These are phyloP conservation scores for Vespertilio murinus DNA, from an alignment of 2,797 vertebrate species.

Conservation along the genomic window DNA sequence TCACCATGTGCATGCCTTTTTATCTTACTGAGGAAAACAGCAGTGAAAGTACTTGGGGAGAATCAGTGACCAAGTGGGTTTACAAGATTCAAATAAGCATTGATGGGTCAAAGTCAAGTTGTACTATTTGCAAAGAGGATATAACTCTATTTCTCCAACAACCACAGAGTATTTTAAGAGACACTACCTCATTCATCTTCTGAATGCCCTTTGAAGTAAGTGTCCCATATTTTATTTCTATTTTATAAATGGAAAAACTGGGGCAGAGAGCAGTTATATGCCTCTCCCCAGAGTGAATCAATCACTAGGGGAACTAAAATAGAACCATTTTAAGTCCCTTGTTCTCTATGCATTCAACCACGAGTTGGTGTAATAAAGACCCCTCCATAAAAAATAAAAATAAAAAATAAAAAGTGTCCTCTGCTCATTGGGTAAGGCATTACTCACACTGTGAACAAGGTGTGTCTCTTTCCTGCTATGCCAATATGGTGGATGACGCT, in stretches of 20 bases:
- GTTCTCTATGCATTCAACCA: slow-evolving; percentile 31
- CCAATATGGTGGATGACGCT: not conserved
- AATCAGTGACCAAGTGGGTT: slow-evolving; percentile 9
- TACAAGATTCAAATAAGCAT: slow-evolving; percentile 44
- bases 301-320: slow-evolving; percentile 54
- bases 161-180: slow-evolving; percentile 61
- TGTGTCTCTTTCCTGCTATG: not conserved
- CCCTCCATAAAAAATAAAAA: not conserved
- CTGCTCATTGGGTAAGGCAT: not conserved
- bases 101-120: slow-evolving; percentile 51
- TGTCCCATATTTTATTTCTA: slow-evolving; percentile 71
- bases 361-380: not conserved
- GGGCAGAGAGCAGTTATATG: slow-evolving; percentile 51
- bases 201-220: slow-evolving; percentile 64
- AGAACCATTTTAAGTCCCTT: slow-evolving; percentile 26
- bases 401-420: not conserved
- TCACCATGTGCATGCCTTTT: slow-evolving; percentile 26
- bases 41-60: slow-evolving; percentile 11
- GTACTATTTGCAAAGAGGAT: slow-evolving; percentile 56
- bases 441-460: not conserved
- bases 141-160: slow-evolving; percentile 58
- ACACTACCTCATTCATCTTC: slow-evolving; percentile 71
- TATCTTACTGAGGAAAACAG: slow-evolving; percentile 51
- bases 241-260: slow-evolving; percentile 68
- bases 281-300: slow-evolving; percentile 60